Percentiles rank a stretch among this genome's conserved stretches.
Conservation (phyloP, 2,113 vertebrate species). For the Cettia cetti region DNA sequence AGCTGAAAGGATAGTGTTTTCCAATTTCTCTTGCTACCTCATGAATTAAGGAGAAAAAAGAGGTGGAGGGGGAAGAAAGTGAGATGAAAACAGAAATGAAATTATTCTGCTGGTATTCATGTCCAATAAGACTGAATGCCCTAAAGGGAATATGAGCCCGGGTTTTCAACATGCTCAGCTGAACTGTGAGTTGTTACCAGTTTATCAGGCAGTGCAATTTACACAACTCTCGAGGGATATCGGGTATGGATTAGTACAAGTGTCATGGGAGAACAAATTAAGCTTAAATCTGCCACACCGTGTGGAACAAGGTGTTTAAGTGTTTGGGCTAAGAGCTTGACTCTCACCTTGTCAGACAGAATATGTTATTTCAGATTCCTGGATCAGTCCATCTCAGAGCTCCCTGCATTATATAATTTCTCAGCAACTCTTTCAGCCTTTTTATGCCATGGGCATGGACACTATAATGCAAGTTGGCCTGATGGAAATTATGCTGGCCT, state of each 20-base stretch:
- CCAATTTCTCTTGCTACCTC: background rate
- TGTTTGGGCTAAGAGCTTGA: background rate
- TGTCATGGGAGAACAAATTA: background rate
- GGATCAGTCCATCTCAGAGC: background rate
- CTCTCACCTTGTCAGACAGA: background rate
- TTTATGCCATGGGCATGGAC: background rate
- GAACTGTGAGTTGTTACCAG: background rate
- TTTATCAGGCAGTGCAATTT: background rate
- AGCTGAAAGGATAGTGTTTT: background rate
- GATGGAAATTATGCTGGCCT: background rate
- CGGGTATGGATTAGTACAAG: background rate
- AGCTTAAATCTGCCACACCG: background rate
- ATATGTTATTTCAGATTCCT: background rate
- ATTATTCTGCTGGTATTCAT: background rate
- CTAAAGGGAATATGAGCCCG: background rate
- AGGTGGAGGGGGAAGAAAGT: background rate
- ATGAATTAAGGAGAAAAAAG: background rate
- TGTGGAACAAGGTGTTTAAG: background rate
- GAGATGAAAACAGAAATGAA: background rate
- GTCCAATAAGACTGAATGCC: background rate
- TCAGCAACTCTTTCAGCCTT: background rate
- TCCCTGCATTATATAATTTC: background rate
- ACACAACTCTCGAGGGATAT: background rate
- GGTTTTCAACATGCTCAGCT: background rate
- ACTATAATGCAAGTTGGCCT: background rate